A percentile compares a stretch with the other conserved stretches of the same genome.
phyloP scores from a whole-genome alignment of 2,888 invertebrate genomes.

The Dolichomitus sp. region DNA sequence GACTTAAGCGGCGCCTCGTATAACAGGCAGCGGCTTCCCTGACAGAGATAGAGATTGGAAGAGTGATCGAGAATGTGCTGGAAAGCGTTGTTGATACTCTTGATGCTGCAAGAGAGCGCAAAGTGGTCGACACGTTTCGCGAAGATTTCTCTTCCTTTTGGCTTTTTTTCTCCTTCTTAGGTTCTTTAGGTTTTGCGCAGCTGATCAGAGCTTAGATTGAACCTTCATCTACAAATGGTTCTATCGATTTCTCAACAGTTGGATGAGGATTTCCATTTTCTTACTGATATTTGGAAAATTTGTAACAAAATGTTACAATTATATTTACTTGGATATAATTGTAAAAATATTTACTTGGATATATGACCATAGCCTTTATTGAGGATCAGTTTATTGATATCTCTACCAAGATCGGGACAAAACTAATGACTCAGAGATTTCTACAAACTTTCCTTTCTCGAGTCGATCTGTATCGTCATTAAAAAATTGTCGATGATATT shows the following conservation, averaged over 20 bases:
- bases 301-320: no score
- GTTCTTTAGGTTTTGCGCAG: background rate
- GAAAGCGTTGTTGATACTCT: constrained; percentile 1
- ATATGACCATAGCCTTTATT: background rate
- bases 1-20: constrained; percentile 46
- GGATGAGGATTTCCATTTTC: background rate
- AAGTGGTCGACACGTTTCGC: constrained; percentile 16
- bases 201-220: background rate
- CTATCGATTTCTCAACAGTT: background rate
- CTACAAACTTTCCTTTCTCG: background rate
- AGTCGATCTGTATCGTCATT: no score
- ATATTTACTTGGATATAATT: no score
- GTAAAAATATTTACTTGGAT: background rate
- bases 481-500: no score
- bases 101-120: background rate
- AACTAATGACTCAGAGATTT: background rate
- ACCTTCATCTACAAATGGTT: background rate
- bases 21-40: background rate
- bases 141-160: constrained; percentile 2
- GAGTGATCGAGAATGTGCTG: constrained; percentile 11
- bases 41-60: background rate
- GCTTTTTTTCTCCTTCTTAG: background rate
- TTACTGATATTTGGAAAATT: background rate
- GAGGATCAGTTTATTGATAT: background rate
- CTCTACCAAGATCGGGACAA: background rate